These are phyloP conservation scores for Micropterix aruncella DNA, from an alignment of 2,888 invertebrate genomes.

Conservation along the genomic window DNA sequence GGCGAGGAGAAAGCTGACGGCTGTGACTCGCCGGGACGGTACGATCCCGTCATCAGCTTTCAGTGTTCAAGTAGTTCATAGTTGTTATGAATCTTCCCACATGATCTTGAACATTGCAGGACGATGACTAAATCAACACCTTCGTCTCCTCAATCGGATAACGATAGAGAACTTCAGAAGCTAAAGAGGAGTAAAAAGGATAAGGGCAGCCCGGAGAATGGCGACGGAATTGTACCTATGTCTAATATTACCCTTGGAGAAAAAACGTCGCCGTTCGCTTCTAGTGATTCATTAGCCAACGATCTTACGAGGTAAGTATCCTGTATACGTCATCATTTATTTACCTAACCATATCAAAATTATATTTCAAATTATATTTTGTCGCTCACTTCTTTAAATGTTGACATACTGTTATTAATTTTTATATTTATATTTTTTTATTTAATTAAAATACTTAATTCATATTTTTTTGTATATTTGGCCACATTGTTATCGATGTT, in stretches of 20 bases:
- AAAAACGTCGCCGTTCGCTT: constrained; percentile 59
- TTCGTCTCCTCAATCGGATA: constrained; percentile 38
- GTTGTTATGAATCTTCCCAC: background rate
- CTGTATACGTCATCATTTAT: too few species aligned
- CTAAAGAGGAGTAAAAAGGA: constrained; percentile 16
- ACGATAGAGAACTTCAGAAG: constrained; percentile 14
- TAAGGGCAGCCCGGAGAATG: constrained; percentile 18
- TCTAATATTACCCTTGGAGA: constrained; percentile 27
- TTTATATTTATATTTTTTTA: too few species aligned
- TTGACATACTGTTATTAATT: too few species aligned
- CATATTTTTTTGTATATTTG: too few species aligned
- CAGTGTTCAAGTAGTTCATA: background rate
- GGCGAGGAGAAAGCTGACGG: constrained; percentile 22
- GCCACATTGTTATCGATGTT: too few species aligned
- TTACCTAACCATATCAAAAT: too few species aligned
- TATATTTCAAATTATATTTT: too few species aligned
- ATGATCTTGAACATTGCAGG: constrained; percentile 2
- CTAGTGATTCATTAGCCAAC: constrained; percentile 71
- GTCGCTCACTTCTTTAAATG: too few species aligned
- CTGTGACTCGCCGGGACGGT: constrained; percentile 15
- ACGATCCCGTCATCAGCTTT: background rate
- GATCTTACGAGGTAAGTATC: constrained; percentile 42
- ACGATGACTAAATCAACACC: constrained; percentile 44
- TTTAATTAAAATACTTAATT: too few species aligned
- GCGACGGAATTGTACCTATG: constrained; percentile 32